A percentile compares a stretch with the other conserved stretches of the same genome.
These are phyloP conservation scores for Brotogeris chrysoptera DNA, from an alignment of 2,797 vertebrate genomes.

Conservation along the genomic window DNA sequence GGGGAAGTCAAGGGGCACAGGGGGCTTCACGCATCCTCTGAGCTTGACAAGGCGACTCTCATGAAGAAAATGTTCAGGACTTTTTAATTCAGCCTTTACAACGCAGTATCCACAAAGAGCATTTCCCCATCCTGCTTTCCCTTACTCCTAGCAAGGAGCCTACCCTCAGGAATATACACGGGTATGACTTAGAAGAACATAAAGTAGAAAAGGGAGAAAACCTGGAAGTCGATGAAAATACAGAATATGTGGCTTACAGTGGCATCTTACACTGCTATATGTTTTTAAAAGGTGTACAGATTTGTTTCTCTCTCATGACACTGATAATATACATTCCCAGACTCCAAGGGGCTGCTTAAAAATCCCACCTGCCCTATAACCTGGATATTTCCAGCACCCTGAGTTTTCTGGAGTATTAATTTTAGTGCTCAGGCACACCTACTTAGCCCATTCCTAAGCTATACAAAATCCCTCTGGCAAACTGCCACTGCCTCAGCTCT, in stretches of 20 bases:
- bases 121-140: neutral
- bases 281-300: neutral
- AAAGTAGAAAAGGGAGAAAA: constrained; percentile 10
- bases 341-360: neutral
- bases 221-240: constrained; percentile 16
- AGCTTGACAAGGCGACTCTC: constrained; percentile 6
- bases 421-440: rapidly evolving
- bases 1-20: neutral
- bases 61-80: neutral
- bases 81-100: constrained; percentile 30
- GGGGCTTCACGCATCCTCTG: neutral
- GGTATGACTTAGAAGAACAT: neutral
- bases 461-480: neutral
- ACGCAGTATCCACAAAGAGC: neutral
- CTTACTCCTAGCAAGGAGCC: constrained; percentile 1
- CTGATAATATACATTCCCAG: neutral
- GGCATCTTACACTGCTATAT: neutral
- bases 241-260: neutral
- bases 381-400: neutral
- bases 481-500: neutral
- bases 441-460: neutral
- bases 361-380: neutral
- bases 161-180: neutral
- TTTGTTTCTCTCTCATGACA: neutral
- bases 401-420: neutral